Base-by-base conservation (phyloP, 2,113 vertebrate species). In the Perca flavescens region DNA sequence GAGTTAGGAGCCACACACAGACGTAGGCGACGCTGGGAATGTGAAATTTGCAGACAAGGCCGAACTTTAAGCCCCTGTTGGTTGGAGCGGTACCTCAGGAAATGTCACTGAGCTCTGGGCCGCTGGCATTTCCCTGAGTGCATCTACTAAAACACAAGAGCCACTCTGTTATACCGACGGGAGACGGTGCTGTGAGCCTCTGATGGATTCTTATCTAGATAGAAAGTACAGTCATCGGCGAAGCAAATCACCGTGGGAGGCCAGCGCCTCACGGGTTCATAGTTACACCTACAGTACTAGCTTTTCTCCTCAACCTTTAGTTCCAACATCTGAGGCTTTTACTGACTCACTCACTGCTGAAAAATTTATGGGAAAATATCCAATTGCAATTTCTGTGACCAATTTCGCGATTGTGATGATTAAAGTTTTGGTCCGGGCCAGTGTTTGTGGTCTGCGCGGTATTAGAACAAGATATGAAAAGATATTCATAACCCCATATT, bases 71-170 rank as follows among this genome's bases (percentile, higher is more conserved):
- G 56, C 60, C 56, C 60, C 80, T 11, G 75, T 28, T 79, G 85
- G 73, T 83, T 61, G 72, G 54, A 80, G 58, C 40, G 11, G 3
- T 15, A 60, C 74, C 65, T 65, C 54, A 36, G 87, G 52, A 86
- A 91, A 92, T 89, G 87, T 88, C 90, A 92, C 34, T 0, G 75
- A 36, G 71, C 65, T 54, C 74, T 69, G 56, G 31, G 61, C 63
- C 47, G 75, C 53, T 73, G 82, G 80, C 75, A 54, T 90, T 79
- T 66, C 64, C 74, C 69, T 0, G 72, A 88, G 50, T 56, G 67
- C 68, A 16, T 62, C 66, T 1, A 47, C 53, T 17, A 60, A 74
- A 74, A 70, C 66, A 77, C 79, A 83, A 66, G 65, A 57, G 49
- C n/a, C 73, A 9, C 43, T 77, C 65, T 77, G 82, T 77, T 25